These are phyloP conservation scores for Platorchestia sp. DNA, from an alignment of 1,140 invertebrate species.

Conservation along the genomic window DNA sequence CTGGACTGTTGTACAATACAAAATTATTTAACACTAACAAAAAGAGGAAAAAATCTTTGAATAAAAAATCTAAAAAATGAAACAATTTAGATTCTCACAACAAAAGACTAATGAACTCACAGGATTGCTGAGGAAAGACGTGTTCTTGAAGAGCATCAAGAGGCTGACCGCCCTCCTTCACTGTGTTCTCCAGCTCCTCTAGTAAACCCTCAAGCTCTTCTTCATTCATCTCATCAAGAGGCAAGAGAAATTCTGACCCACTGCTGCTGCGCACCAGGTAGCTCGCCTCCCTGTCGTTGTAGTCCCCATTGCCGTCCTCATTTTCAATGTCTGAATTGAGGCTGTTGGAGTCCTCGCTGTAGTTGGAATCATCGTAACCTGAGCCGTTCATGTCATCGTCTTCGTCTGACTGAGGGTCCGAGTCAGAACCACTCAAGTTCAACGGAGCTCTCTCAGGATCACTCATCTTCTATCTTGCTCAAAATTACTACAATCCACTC, in stretches of 20 bases:
- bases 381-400: background rate
- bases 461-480: background rate
- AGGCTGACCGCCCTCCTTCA: background rate
- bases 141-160: background rate
- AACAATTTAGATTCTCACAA: too few relatives aligned
- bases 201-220: constrained; percentile 31
- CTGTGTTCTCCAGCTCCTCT: background rate
- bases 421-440: background rate
- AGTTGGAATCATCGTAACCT: constrained; percentile 12
- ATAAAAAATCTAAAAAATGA: too few relatives aligned
- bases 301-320: background rate
- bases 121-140: background rate
- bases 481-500: background rate
- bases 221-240: constrained; percentile 49
- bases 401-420: background rate
- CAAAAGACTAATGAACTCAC: background rate
- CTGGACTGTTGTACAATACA: too few relatives aligned
- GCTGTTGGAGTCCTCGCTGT: constrained; percentile 15
- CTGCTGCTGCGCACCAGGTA: constrained; percentile 42
- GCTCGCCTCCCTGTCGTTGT: background rate
- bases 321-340: constrained; percentile 30
- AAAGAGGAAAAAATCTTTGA: too few relatives aligned
- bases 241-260: constrained; percentile 7
- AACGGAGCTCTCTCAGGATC: background rate
- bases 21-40: too few relatives aligned